Conservation (phyloP, 2,888 invertebrate genomes). For the Hedychridium roseum region DNA sequence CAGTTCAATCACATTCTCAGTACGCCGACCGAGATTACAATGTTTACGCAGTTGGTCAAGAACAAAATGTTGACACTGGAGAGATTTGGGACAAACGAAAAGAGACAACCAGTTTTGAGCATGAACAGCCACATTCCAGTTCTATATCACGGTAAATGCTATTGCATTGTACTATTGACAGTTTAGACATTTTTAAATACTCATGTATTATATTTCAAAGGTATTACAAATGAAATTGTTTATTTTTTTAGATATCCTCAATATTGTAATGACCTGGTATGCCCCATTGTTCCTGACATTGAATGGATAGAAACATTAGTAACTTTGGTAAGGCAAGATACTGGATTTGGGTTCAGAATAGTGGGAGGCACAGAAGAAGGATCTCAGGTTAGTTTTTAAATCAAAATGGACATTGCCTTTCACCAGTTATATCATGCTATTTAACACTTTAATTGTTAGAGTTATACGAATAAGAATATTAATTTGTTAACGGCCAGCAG, state of each 20-base stretch:
- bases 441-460: conserved; percentile 1
- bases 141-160: conserved; percentile 56
- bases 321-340: conserved; percentile 86
- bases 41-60: conserved; percentile 58
- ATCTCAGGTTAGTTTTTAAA: conserved; percentile 74
- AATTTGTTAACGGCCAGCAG: conserved; percentile 61
- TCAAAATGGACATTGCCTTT: no score
- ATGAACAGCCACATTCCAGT: conserved; percentile 67
- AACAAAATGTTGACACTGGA: conserved; percentile 61
- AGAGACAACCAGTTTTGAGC: conserved; percentile 71
- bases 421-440: conserved; percentile 8
- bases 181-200: no score
- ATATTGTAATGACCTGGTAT: conserved; percentile 57
- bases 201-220: no score
- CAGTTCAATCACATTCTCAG: conserved; percentile 52
- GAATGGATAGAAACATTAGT: conserved; percentile 75
- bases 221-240: no score
- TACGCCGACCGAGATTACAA: conserved; percentile 57
- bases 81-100: conserved; percentile 64
- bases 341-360: conserved; percentile 97
- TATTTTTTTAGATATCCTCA: conserved; percentile 52
- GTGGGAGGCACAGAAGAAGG: conserved; percentile 98
- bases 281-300: conserved; percentile 59
- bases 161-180: background rate
- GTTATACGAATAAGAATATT: conserved; percentile 13